Evolutionary conservation across 2,113 vertebrate species (phyloP).

Genomic region (Toxostoma redivivum): DNA sequence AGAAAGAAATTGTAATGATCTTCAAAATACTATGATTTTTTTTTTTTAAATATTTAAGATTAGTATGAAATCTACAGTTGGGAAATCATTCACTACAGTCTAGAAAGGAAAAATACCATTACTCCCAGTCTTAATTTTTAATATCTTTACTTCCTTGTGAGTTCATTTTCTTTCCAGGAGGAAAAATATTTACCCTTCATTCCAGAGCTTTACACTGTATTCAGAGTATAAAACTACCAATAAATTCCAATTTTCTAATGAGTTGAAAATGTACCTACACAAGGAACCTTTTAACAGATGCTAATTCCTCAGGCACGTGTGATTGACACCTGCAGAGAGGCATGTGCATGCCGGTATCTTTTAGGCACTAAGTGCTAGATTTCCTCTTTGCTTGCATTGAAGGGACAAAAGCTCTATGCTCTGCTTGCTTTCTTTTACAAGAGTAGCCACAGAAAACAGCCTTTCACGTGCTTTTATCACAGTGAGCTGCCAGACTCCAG

Average conservation of each 20-base stretch:
- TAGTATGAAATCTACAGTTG: not conserved
- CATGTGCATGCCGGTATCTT: not conserved
- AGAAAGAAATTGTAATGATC: not conserved
- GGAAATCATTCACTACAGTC: not conserved
- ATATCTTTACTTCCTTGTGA: not conserved
- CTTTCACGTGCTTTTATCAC: conserved; percentile 9
- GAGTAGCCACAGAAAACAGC: not conserved
- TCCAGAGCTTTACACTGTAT: not conserved
- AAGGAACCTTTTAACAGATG: not conserved
- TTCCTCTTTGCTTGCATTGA: not conserved
- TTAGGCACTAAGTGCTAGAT: not conserved
- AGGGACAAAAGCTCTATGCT: not conserved
- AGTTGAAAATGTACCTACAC: not conserved
- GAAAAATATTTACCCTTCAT: not conserved
- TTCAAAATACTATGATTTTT: not conserved
- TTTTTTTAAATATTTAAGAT: not conserved
- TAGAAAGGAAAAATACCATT: not conserved
- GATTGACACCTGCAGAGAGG: not conserved
- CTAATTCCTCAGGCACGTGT: not conserved
- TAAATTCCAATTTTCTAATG: not conserved
- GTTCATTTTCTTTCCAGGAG: not conserved
- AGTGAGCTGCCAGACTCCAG: not conserved
- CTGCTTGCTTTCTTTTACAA: not conserved
- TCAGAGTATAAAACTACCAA: not conserved
- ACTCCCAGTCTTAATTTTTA: not conserved